Evolutionary conservation across 2,888 invertebrate genomes (phyloP), one percentile per base, ranked within the genome.

Genomic region (Mongoloraphidia duomilia): DNA sequence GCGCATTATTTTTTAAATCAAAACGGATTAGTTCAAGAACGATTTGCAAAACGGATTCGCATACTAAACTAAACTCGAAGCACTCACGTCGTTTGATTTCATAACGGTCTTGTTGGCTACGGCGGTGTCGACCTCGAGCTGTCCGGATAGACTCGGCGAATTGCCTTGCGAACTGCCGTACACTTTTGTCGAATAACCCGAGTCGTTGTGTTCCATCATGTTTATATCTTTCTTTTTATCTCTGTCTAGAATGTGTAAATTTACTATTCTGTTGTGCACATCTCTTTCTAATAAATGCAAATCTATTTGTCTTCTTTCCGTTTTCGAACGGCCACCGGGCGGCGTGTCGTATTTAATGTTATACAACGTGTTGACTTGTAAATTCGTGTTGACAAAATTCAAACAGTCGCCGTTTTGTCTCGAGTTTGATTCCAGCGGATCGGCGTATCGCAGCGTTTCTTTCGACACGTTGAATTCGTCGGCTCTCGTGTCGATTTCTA

Each of bases 151-250:
- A 62, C 82, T 82, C 2, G 84, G 84, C n/a, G 83, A 83, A 34
- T 84, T 82, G 0, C 84, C 83, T 60, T 84, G 81, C 8, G 83
- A 82, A 55, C 84, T 84, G 1, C 83, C 84, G 55, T 84, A 85
- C 56, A 85, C 82, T 60, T 85, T 82, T 38, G 87, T 87, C 58
- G 86, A 86, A 64, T 89, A 89, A 1, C 89, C 89, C 0, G 88
- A 88, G 66, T 90, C 89, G 55, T 87, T 86, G 62, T 83, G 87
- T 0, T 80, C 79, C 58, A 82, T 82, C 47, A 79, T 65, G 56
- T 80, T 80, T 1, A 73, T 61, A 10, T 43, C 49, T 33, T 47
- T 47, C 55, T 53, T 39, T 50, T 49, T 37, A 47, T 50, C 50
- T 17, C 49, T 40, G 34, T 50, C 50, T 3, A 45, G 34, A 3